A percentile compares a stretch with the other conserved stretches of the same genome.
phyloP scores from a whole-genome alignment of 2,113 vertebrate species.

The Sterrhoptilus dennistouni region DNA sequence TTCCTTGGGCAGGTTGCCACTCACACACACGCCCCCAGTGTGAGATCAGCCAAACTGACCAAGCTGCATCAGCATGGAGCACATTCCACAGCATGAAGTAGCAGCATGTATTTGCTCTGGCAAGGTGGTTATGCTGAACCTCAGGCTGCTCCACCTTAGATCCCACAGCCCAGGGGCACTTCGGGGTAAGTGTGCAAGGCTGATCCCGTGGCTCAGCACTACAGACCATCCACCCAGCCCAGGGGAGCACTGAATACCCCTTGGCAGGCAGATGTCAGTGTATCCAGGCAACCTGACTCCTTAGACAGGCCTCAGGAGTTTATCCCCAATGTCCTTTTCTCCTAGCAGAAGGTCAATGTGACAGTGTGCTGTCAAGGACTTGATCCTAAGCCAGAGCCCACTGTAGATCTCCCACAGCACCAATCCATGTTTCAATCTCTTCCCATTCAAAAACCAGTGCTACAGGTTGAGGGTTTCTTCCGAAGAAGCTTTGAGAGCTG shows the following conservation, averaged over 20 bases:
- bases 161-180: neutral
- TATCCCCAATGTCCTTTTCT: neutral
- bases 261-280: neutral
- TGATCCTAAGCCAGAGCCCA: neutral
- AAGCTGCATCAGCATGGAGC: neutral
- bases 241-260: neutral
- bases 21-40: rapidly evolving
- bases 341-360: neutral
- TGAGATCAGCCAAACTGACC: rapidly evolving
- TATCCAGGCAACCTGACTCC: neutral
- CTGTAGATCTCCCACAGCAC: neutral
- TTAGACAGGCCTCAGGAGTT: neutral
- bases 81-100: rapidly evolving
- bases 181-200: rapidly evolving
- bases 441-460: neutral
- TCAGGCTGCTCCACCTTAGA: neutral
- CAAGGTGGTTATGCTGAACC: neutral
- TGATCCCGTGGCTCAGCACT: neutral
- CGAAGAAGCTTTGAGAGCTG: neutral
- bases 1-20: neutral
- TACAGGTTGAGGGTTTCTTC: neutral
- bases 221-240: neutral
- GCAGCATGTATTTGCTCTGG: rapidly evolving
- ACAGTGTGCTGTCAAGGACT: neutral
- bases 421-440: neutral